Percentiles rank a stretch among this genome's conserved stretches.
Evolutionary conservation across 1,140 invertebrate genomes (phyloP).

Genomic region (Kradibia gibbosae): DNA sequence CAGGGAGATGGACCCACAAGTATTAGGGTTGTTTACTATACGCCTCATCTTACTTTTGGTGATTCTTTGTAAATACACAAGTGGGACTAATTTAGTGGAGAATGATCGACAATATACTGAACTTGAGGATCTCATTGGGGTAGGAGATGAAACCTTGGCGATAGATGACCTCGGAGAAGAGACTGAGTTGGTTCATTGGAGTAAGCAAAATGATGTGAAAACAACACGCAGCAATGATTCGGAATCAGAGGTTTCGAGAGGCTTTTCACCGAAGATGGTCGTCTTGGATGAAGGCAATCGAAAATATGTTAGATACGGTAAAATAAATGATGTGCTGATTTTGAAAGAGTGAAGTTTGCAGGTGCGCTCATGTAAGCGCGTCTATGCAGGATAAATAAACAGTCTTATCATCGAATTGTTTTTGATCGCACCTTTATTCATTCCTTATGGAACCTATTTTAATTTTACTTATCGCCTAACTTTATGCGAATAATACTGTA

Average conservation of each 20-base stretch:
- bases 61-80: background rate
- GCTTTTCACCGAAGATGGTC: constrained; percentile 32
- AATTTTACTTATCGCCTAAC: background rate
- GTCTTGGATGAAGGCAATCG: constrained; percentile 50
- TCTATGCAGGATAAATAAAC: background rate
- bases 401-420: constrained; percentile 19
- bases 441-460: background rate
- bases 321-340: constrained; percentile 53
- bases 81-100: background rate
- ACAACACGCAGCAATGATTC: background rate
- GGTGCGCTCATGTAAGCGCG: background rate
- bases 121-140: constrained; percentile 8
- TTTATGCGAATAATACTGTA: background rate
- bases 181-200: background rate
- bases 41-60: background rate
- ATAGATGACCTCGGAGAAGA: background rate
- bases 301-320: constrained; percentile 69
- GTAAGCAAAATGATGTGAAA: constrained; percentile 35
- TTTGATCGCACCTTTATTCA: constrained; percentile 21
- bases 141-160: background rate
- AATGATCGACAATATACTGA: background rate
- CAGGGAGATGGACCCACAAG: background rate
- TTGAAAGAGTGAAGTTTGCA: background rate
- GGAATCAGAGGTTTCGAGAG: background rate
- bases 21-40: background rate